phyloP scores from a whole-genome alignment of 2,113 vertebrate species.

The Hypocryptadius cinnamomeus region DNA sequence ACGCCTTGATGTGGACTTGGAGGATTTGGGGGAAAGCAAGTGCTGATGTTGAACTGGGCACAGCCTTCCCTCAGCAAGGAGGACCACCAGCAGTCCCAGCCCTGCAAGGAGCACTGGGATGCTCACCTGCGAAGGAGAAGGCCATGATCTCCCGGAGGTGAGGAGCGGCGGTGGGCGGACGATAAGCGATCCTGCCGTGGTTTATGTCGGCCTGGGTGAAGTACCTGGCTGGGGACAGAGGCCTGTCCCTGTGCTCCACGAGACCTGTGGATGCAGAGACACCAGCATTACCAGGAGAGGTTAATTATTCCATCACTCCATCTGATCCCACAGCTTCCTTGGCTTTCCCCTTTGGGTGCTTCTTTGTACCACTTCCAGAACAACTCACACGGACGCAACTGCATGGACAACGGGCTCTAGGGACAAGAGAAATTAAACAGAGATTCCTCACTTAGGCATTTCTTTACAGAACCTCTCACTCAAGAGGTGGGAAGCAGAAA shows the following conservation, averaged over 20 bases:
- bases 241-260: slow-evolving; percentile 80
- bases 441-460: neutral
- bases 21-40: neutral
- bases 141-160: slow-evolving; percentile 87
- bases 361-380: neutral
- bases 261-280: slow-evolving; percentile 62
- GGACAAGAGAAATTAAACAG: neutral
- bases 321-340: neutral
- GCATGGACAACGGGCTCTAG: neutral
- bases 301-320: neutral
- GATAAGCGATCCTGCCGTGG: slow-evolving; percentile 80
- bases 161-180: slow-evolving; percentile 78
- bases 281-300: neutral
- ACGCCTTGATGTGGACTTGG: fast-evolving
- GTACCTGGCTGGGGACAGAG: slow-evolving; percentile 63
- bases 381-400: neutral
- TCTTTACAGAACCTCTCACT: neutral
- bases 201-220: slow-evolving; percentile 91
- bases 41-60: neutral
- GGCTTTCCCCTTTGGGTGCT: neutral
- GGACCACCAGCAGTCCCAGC: neutral
- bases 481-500: neutral
- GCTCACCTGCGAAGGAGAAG: slow-evolving; percentile 89
- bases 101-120: neutral
- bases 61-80: neutral